Evolutionary conservation across 2,113 vertebrate genomes (phyloP).

Genomic region (Furnarius figulus): DNA sequence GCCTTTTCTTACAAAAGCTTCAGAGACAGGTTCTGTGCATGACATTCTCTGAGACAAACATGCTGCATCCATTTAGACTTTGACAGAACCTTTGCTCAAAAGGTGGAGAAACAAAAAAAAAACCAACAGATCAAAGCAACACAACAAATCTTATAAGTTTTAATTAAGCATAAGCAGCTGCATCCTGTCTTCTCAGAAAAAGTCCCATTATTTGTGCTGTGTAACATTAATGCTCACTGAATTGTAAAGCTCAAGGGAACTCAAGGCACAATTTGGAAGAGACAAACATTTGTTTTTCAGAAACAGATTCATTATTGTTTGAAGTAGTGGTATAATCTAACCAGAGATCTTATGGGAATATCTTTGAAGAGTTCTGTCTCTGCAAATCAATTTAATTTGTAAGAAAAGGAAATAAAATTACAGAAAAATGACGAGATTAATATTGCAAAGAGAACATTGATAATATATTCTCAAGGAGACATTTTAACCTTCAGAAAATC

Average conservation of each 20-base stretch:
- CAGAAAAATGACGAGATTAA: neutral
- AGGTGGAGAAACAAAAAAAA: conserved; percentile 2
- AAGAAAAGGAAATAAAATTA: conserved; percentile 20
- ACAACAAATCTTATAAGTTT: conserved; percentile 50
- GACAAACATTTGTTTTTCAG: conserved; percentile 61
- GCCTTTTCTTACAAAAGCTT: neutral
- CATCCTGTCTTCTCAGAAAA: conserved; percentile 43
- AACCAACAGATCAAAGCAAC: conserved; percentile 32
- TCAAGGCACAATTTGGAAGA: conserved; percentile 47
- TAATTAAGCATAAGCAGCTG: conserved; percentile 60
- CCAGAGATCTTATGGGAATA: conserved; percentile 53
- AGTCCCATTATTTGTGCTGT: conserved; percentile 24
- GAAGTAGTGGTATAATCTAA: conserved; percentile 60
- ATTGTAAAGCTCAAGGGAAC: conserved; percentile 59
- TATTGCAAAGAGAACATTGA: neutral
- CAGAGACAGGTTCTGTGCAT: neutral
- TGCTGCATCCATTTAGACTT: neutral
- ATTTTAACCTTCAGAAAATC: neutral
- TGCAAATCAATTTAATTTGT: conserved; percentile 47
- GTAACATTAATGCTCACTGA: conserved; percentile 62
- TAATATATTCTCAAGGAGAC: neutral
- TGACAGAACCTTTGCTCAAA: conserved; percentile 28
- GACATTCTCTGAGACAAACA: neutral
- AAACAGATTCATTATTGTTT: conserved; percentile 59
- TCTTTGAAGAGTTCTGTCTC: conserved; percentile 45